Evolutionary conservation across 2,797 vertebrate species (phyloP).

Genomic region (Spatula versicolor): DNA sequence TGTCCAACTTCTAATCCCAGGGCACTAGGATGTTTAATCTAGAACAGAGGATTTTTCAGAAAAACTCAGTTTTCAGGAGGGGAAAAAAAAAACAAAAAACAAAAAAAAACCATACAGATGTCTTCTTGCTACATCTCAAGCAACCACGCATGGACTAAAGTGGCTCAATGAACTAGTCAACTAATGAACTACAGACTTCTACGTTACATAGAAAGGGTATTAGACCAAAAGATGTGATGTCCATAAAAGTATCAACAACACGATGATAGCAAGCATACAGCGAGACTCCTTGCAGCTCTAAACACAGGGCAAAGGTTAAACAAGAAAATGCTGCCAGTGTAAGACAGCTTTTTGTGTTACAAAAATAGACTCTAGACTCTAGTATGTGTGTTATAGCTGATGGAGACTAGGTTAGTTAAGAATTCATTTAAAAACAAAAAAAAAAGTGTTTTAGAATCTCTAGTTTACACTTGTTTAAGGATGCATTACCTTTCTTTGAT

Average conservation of each 20-base stretch:
- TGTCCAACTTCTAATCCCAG: slow-evolving; percentile 95
- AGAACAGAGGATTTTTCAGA: slow-evolving; percentile 48
- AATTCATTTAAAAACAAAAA: background rate
- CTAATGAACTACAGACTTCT: too few species aligned
- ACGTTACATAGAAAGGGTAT: background rate
- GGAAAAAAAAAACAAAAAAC: too few species aligned
- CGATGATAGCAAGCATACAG: background rate
- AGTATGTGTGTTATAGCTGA: background rate
- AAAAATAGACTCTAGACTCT: background rate
- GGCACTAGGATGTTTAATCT: slow-evolving; percentile 95
- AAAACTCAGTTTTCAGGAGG: too few species aligned
- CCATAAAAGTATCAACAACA: background rate
- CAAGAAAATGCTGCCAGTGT: background rate
- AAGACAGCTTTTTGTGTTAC: background rate
- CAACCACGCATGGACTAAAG: too few species aligned
- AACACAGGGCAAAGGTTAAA: background rate
- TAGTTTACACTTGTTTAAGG: background rate
- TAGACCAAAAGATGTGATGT: background rate
- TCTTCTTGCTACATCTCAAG: too few species aligned
- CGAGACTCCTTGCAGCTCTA: background rate
- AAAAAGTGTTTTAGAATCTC: background rate
- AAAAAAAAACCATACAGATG: too few species aligned
- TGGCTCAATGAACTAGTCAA: too few species aligned
- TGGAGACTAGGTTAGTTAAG: background rate
- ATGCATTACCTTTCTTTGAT: slow-evolving; percentile 90